Evolutionary conservation across 2,797 vertebrate species (phyloP), one percentile per base, ranked within the genome.

Genomic region (Poecilia gillii): DNA sequence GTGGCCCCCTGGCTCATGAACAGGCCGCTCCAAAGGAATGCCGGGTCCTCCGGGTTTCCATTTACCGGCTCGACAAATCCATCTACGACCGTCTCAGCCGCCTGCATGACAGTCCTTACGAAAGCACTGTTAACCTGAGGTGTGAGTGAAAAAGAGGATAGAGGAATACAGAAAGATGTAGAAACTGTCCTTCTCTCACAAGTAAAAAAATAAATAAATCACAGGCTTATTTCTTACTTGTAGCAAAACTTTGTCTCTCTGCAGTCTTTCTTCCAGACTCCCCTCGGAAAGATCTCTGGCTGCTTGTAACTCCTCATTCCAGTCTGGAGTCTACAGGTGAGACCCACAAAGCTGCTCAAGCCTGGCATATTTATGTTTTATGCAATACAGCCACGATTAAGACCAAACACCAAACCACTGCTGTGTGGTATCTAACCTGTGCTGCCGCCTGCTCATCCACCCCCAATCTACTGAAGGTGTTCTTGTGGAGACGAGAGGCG

Each of bases 291-390:
- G 95, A 91, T 96, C 95, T 91, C 93, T 92, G 72, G 95, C 94
- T 71, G 90, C 88, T 83, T 97, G 96, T 79, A 96, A 77, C 87
- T 96, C 96, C 86, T 96, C 96, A 83, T 97, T 97, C 96, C 96
- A 97, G 84, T 97, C 96, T 81, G 94, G 94, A 77, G 90, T 87
- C 96, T 97, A 51, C 0, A 7, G 16, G 49, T 75, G 25, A 82
- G 68, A 75, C 1, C 64, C 78, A 79, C 33, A 68, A 18, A 78
- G 55, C 75, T 18, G n/a, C 46, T 73, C 41, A 62, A 31, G 25
- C 45, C 45, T 25, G 13, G 41, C 45, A 45, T 71, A 71, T 18
- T 45, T 46, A 46, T 46, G 13, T 76, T 76, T 68, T 2, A 78
- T 12, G n/a, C 18, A 31, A 0, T 31, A 14, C 33, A 1, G 31